Base-by-base conservation (phyloP, 2,113 vertebrate genomes). In the Saguinus imperator region DNA sequence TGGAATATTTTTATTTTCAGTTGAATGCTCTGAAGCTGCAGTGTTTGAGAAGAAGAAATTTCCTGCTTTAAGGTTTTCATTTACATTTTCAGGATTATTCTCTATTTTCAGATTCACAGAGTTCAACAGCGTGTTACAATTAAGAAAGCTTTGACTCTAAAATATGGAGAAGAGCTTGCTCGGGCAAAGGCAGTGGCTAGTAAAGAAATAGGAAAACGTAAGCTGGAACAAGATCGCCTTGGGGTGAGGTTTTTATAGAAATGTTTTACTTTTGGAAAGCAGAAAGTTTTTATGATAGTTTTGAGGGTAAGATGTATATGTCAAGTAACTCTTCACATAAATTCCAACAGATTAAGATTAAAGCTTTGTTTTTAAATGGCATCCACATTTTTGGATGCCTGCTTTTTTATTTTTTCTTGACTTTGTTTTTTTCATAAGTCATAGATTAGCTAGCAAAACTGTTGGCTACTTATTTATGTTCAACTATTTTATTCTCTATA, bases 121-220 rank as follows among this genome's bases (percentile, higher is more conserved):
- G 99, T 99, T 37, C 99, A 99, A 32, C 99, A 99, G 43, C 99
- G 99, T 29, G 99, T 99, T 97, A 98, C 99, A 8, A 90, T 99
- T 66, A 99, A 99, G 98, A 99, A 99, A 98, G 98, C 98, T n/a
- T 96, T 99, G 92, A 98, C 98, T 0, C 95, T 98, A 70, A 99
- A 98, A 95, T 98, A 99, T 3, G 99, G 99, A 96, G 99, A 99
- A 98, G 99, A 99, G 32, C 98, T 99, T 98, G 97, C 98, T 91
- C 98, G 99, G 95, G 99, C 99, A 37, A 99, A 99, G 98, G 98
- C 98, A 76, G 98, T 99, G 17, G 98, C 98, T 10, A 99, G 99
- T 89, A 98, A 99, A 93, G 99, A 99, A 97, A 98, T 98, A 35
- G 97, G 98, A 58, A 99, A 99, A 94, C 98, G 99, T 91, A 98